Conservation (phyloP, 2,113 vertebrate genomes). For the Zapornia atra region DNA sequence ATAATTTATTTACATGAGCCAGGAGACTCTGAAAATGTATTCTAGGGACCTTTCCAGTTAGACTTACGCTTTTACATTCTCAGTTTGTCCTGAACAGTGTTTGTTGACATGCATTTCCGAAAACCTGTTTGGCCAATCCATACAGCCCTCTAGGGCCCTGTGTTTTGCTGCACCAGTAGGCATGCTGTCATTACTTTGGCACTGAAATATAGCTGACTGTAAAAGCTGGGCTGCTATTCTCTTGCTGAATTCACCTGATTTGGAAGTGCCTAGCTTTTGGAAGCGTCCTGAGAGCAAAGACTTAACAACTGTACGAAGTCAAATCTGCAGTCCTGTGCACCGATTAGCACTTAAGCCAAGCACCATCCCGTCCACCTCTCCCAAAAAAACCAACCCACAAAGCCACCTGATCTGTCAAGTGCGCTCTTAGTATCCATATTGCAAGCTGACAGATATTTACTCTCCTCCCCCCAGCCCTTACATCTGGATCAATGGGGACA, state of each 20-base stretch:
- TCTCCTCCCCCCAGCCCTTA: slow-evolving; percentile 46
- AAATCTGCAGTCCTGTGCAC: not conserved
- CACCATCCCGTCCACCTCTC: not conserved
- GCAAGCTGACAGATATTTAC: slow-evolving; percentile 76
- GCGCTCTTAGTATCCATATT: slow-evolving; percentile 71
- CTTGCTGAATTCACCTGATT: not conserved
- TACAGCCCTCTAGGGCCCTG: slow-evolving; percentile 9
- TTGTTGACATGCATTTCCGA: slow-evolving; percentile 9
- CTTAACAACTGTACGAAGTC: not conserved
- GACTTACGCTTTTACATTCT: not conserved
- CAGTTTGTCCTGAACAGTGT: not conserved
- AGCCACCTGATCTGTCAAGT: slow-evolving; percentile 77
- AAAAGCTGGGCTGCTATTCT: not conserved
- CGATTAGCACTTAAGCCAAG: not conserved
- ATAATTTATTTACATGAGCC: slow-evolving; percentile 45
- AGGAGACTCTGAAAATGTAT: slow-evolving; percentile 37
- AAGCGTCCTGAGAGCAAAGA: not conserved
- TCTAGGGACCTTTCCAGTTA: slow-evolving; percentile 18
- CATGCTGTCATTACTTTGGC: slow-evolving; percentile 49
- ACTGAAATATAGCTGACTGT: slow-evolving; percentile 29
- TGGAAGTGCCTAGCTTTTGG: not conserved
- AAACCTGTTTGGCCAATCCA: slow-evolving; percentile 41
- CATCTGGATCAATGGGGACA: slow-evolving; percentile 79
- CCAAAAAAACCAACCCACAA: not conserved
- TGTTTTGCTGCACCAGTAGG: slow-evolving; percentile 65